phyloP scores from a whole-genome alignment of 2,797 vertebrate species.

The Pagetopsis macropterus region DNA sequence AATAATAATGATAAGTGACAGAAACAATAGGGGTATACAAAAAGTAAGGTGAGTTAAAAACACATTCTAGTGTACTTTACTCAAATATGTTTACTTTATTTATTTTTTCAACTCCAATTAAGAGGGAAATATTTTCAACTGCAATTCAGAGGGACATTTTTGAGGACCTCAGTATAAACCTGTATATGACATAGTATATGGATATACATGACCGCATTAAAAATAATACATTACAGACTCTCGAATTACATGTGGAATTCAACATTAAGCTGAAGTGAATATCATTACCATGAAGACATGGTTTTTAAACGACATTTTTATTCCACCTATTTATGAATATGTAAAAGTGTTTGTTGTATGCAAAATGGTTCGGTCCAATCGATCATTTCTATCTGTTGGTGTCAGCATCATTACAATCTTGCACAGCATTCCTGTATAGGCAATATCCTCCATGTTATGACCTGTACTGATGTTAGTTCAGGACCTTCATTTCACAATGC shows the following conservation, averaged over 20 bases:
- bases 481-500: slow-evolving; percentile 2
- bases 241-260: no score
- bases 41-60: not conserved
- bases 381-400: slow-evolving; percentile 11
- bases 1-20: slow-evolving; percentile 11
- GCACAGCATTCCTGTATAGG: not conserved
- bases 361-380: slow-evolving; percentile 1
- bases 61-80: not conserved
- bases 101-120: not conserved
- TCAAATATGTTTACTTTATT: not conserved
- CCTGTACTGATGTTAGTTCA: slow-evolving; percentile 6
- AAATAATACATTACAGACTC: not conserved
- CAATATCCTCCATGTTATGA: not conserved
- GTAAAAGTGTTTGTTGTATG: not conserved
- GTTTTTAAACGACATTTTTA: no score
- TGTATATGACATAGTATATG: not conserved
- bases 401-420: not conserved
- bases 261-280: no score
- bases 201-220: not conserved
- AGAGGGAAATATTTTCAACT: not conserved
- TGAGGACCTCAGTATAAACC: not conserved
- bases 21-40: not conserved
- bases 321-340: not conserved
- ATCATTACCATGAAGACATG: no score
- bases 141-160: no score